Evolutionary conservation across 2,113 vertebrate species (phyloP), one percentile per base, ranked within the genome.

Genomic region (Limnothrissa miodon): DNA sequence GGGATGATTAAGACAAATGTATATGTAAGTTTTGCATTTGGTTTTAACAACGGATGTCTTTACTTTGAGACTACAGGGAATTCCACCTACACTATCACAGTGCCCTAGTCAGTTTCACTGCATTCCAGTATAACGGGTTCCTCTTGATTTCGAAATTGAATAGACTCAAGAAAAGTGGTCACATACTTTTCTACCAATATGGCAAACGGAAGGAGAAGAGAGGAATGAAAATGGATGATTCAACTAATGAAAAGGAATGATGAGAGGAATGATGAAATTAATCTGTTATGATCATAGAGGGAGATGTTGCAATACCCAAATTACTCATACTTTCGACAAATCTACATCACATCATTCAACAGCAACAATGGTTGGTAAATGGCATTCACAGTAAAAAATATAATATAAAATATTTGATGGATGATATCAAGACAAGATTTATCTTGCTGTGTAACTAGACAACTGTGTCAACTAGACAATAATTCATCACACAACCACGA

Each of bases 81-180:
- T 13, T n/a, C 59, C 59, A 56, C 23, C 53, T 21, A 56, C 19
- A 10, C 59, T 36, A 25, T 81, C 46, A 81, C 23, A 42, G 10
- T 39, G 29, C 45, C 36, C 15, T 17, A 70, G 53, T 48, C 29
- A 86, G 89, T 83, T 89, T 83, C 80, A 48, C 56, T 78, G 46
- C 44, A 80, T 88, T 84, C 89, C 80, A 39, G 92, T 36, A 56
- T 56, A 86, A 90, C 93, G 86, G 89, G 94, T 95, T 89, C 74
- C 83, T 93, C 94, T 90, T 86, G 94, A 93, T 93, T 44, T 81
- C 82, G 88, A 7, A 85, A 88, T 29, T n/a, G 25, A 62, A 29
- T 62, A 11, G 59, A 62, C 7, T 62, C 59, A 29, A 79, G 44
- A 51, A 23, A n/a, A 62, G 59, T 62, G 59, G 59, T 62, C 46